Evolutionary conservation across 2,888 invertebrate species (phyloP).

Genomic region (Argyresthia albistria): DNA sequence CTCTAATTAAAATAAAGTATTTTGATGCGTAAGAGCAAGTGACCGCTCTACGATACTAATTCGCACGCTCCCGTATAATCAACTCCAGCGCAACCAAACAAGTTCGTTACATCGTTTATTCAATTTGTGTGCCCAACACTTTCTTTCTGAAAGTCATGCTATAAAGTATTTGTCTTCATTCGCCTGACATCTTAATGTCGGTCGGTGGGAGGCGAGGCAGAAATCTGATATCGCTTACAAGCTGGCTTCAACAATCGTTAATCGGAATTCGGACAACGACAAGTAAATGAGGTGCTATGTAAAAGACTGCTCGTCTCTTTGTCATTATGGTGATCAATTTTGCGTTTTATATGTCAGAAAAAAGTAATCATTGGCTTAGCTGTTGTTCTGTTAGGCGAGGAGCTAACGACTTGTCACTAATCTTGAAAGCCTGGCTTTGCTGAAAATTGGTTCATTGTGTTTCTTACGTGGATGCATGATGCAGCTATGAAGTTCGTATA

Average conservation of each 20-base stretch:
- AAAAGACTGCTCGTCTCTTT: not conserved
- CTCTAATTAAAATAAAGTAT: no score
- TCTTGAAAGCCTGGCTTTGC: no score
- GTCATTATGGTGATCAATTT: not conserved
- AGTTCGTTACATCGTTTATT: slow-evolving; percentile 23
- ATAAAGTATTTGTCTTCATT: slow-evolving; percentile 62
- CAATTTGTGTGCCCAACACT: slow-evolving; percentile 45
- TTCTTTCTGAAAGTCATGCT: slow-evolving; percentile 61
- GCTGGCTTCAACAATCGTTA: not conserved
- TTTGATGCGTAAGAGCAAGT: no score
- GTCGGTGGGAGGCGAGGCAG: slow-evolving; percentile 29
- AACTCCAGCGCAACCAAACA: not conserved
- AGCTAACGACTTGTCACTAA: no score
- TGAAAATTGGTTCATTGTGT: no score
- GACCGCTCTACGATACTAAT: no score
- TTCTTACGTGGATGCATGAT: no score
- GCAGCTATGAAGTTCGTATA: no score
- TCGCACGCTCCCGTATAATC: no score
- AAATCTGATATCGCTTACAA: slow-evolving; percentile 33
- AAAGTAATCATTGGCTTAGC: no score
- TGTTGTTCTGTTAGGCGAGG: no score
- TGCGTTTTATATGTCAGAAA: not conserved
- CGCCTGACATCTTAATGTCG: slow-evolving; percentile 58
- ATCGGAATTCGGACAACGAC: not conserved
- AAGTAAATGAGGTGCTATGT: not conserved